phyloP scores from a whole-genome alignment of 2,888 invertebrate genomes.

The Teinopalpus imperialis region DNA sequence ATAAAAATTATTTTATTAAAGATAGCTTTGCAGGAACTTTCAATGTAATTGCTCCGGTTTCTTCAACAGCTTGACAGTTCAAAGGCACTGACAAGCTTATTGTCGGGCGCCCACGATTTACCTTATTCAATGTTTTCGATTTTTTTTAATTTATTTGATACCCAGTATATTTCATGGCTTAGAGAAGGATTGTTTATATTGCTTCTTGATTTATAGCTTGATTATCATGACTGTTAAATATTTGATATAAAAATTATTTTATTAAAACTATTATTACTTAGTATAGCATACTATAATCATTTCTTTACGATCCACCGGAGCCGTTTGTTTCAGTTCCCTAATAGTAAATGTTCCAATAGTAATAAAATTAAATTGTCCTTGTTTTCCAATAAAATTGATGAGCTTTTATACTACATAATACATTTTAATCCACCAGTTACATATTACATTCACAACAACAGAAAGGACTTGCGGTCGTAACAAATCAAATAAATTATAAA shows the following conservation, averaged over 20 bases:
- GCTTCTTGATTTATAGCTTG: slow-evolving; percentile 29
- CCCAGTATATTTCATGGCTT: slow-evolving; percentile 24
- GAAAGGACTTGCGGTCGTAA: slow-evolving; percentile 58
- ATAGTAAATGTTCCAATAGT: slow-evolving; percentile 65
- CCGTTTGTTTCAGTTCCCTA: slow-evolving; percentile 49
- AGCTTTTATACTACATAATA: too few relatives aligned
- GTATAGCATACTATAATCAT: slow-evolving; percentile 61
- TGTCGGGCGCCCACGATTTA: slow-evolving; percentile 77
- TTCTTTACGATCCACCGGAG: slow-evolving; percentile 56
- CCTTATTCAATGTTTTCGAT: slow-evolving; percentile 73
- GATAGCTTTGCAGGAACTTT: slow-evolving; percentile 75
- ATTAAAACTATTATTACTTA: slow-evolving; percentile 48
- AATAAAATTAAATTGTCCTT: slow-evolving; percentile 70
- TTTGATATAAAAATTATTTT: slow-evolving; percentile 19
- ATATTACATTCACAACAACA: slow-evolving; percentile 54
- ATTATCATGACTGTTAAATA: slow-evolving; percentile 17
- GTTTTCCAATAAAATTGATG: too few relatives aligned
- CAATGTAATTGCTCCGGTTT: slow-evolving; percentile 80
- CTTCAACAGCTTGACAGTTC: slow-evolving; percentile 78
- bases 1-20: slow-evolving; percentile 36
- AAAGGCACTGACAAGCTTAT: slow-evolving; percentile 78
- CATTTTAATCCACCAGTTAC: slow-evolving; percentile 22
- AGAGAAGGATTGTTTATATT: slow-evolving; percentile 18
- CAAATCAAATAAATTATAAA: slow-evolving; percentile 79
- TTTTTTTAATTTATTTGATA: slow-evolving; percentile 52